Conservation (phyloP, 2,888 invertebrate species). For the Arctia plantaginis region DNA sequence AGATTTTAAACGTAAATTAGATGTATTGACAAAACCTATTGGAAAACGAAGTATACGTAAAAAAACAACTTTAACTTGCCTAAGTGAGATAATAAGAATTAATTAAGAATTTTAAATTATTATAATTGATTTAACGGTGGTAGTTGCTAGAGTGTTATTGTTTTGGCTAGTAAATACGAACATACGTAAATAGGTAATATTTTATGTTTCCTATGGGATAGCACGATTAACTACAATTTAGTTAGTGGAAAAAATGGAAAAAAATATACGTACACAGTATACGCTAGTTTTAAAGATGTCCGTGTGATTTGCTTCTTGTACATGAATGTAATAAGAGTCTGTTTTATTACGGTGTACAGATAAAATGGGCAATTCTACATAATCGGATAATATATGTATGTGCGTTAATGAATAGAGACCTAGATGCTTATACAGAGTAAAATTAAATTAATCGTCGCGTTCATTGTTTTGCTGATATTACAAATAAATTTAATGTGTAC, state of each 20-base stretch:
- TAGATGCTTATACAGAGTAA: slow-evolving; percentile 78
- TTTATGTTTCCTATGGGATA: slow-evolving; percentile 70
- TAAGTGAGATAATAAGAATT: slow-evolving; percentile 85
- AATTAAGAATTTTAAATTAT: slow-evolving; percentile 85
- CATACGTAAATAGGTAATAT: slow-evolving; percentile 78
- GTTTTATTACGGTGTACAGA: slow-evolving; percentile 49
- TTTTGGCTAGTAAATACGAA: slow-evolving; percentile 80
- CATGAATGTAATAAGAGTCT: slow-evolving; percentile 41
- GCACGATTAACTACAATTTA: slow-evolving; percentile 74
- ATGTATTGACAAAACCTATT: slow-evolving; percentile 77
- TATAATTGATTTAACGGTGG: slow-evolving; percentile 82
- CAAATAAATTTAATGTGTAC: slow-evolving; percentile 50
- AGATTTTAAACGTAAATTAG: slow-evolving; percentile 80
- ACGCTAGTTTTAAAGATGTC: slow-evolving; percentile 81
- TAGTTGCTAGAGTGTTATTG: slow-evolving; percentile 82
- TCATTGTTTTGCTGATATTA: slow-evolving; percentile 65
- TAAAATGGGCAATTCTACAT: slow-evolving; percentile 45
- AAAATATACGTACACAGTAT: slow-evolving; percentile 84
- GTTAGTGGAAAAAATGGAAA: slow-evolving; percentile 74
- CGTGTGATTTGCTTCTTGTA: slow-evolving; percentile 59
- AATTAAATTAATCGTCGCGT: slow-evolving; percentile 68
- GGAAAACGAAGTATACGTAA: slow-evolving; percentile 86
- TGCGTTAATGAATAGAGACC: slow-evolving; percentile 76
- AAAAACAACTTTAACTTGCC: slow-evolving; percentile 86
- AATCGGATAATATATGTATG: slow-evolving; percentile 70